Evolutionary conservation across 2,113 vertebrate species (phyloP).

Genomic region (Anhinga rufa): DNA sequence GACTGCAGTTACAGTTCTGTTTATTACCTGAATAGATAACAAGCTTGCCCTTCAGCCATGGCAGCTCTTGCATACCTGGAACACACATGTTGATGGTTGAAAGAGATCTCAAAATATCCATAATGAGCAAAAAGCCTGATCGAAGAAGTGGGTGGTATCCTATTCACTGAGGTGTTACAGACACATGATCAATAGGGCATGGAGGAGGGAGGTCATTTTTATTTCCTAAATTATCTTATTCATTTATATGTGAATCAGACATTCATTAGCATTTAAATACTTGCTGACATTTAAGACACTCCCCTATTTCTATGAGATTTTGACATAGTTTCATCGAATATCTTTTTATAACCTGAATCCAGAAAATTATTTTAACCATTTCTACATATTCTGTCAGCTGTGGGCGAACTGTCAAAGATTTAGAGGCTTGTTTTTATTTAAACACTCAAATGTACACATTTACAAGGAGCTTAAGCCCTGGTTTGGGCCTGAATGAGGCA

Average conservation of each 20-base stretch:
- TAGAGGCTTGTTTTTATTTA: background rate
- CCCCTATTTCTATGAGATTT: conserved; percentile 29
- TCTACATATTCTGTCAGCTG: background rate
- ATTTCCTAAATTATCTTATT: conserved; percentile 42
- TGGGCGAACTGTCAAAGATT: background rate
- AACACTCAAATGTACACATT: background rate
- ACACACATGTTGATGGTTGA: background rate
- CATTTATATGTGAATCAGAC: conserved; percentile 36
- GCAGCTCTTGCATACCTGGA: background rate
- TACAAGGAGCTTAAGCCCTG: background rate
- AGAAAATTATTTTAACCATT: conserved; percentile 31
- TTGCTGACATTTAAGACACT: conserved; percentile 51
- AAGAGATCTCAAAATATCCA: background rate
- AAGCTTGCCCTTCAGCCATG: background rate
- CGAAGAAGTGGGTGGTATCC: background rate
- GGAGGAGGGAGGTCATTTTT: conserved; percentile 11
- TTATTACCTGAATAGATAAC: conserved; percentile 7
- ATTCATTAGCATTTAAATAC: conserved; percentile 56
- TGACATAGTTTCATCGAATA: conserved; percentile 15
- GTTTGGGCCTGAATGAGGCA: background rate
- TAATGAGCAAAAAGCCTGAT: background rate
- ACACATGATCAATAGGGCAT: conserved; percentile 38
- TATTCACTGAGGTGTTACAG: background rate
- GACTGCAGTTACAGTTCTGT: background rate
- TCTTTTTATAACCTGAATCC: conserved; percentile 16